Percentiles rank a stretch among this genome's conserved stretches.
These are phyloP conservation scores for Allobates femoralis DNA, from an alignment of 2,797 vertebrate species.

Conservation along the genomic window DNA sequence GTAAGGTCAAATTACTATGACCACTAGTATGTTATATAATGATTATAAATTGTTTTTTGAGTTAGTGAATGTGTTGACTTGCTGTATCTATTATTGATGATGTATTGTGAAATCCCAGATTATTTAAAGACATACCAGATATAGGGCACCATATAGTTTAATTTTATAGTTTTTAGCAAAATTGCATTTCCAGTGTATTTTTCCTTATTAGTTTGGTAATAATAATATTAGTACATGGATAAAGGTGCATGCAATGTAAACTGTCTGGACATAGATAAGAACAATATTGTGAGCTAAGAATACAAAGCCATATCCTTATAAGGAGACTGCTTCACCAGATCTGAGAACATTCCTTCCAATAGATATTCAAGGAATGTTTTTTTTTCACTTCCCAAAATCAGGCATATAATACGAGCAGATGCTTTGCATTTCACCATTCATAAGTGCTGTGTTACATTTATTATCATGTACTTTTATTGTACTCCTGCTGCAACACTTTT, in stretches of 20 bases:
- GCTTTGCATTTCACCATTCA: conserved; percentile 22
- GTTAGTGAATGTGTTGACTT: neutral
- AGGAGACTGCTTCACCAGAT: conserved; percentile 44
- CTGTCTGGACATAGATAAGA: conserved; percentile 44
- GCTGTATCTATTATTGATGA: neutral
- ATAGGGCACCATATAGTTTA: neutral
- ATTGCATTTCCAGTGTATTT: neutral
- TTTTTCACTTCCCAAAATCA: conserved; percentile 34
- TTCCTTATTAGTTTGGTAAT: neutral
- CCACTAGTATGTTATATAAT: neutral
- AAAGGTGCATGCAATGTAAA: conserved; percentile 31
- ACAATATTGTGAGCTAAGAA: conserved; percentile 30
- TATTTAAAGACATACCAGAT: neutral
- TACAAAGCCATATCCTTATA: conserved; percentile 53
- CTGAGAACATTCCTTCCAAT: conserved; percentile 44
- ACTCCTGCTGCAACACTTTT: neutral
- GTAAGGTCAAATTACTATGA: neutral
- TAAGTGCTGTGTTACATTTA: neutral
- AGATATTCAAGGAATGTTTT: conserved; percentile 51
- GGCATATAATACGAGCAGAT: conserved; percentile 4
- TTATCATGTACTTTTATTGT: conserved; percentile 11
- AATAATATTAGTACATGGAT: neutral
- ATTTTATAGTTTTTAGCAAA: neutral
- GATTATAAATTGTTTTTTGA: neutral
- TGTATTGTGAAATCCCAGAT: neutral